Base-by-base conservation (phyloP, 2,888 invertebrate species). In the Amblyteles armatorius region DNA sequence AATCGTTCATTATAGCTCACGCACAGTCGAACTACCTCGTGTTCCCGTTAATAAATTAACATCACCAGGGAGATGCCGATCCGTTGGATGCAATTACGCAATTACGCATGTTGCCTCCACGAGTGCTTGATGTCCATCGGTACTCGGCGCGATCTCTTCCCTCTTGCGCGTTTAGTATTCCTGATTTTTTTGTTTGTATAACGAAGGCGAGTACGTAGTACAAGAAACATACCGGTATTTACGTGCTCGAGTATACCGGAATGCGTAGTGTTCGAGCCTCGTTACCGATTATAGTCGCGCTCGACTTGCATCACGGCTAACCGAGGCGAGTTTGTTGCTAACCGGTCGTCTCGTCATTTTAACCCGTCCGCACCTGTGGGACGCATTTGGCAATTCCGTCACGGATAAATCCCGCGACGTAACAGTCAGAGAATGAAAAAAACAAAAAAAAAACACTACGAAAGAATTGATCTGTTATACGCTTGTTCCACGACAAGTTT, bases 1-100 rank as follows among this genome's bases (percentile, higher is more conserved):
- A 90, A 90, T 82, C 85, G 84, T 85, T 81, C 79, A 77, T 68
- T 67, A 40, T 33, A 72, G 67, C 68, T 68, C 52, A 71, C 63
- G 57, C 68, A 44, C 44, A 60, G 48, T 26, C 50, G n/a, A 48
- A 36, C n/a, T 72, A n/a, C 68, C 0, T 74, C 36, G 40, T 19
- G 29, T n/a, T 33, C 16, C 19, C 16, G n/a, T 13, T 9, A 48
- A 13, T 16, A 16, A 36, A 55, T 52, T 7, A 65, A 44, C 11
- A 19, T 13, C 52, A 71, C 48, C 7, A 67, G 22, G 5, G 1
- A 72, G 84, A 82, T 84, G 80, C 48, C 60, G 57, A 81, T 84
- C 86, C 48, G 67, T 71, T 13, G 33, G 50, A 83, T 60, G 83
- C 73, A 80, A 82, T 87, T 76, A 79, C 67, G 60, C 44, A 33